Conservation (phyloP, 2,888 invertebrate genomes). For the Eilema depressum region DNA sequence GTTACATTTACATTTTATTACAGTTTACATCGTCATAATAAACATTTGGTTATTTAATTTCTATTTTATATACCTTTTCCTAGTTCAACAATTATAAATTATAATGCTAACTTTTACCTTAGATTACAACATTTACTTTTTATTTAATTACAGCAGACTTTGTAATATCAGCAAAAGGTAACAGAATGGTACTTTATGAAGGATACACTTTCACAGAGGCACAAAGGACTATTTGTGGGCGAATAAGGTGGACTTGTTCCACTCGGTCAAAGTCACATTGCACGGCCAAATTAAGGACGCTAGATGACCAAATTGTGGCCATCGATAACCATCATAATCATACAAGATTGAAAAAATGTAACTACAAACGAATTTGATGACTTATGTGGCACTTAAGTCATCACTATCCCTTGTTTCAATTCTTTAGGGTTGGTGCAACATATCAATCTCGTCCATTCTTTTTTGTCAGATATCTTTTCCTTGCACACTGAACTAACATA, state of each 20-base stretch:
- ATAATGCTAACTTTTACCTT: too few relatives aligned
- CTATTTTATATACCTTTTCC: background rate
- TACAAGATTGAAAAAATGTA: background rate
- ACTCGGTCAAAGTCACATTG: constrained; percentile 28
- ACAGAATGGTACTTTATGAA: constrained; percentile 37
- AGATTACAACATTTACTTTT: background rate
- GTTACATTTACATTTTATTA: background rate
- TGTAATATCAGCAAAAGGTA: constrained; percentile 41
- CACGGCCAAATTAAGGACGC: constrained; percentile 36
- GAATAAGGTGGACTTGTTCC: constrained; percentile 40
- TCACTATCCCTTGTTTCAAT: too few relatives aligned
- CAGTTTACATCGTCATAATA: background rate
- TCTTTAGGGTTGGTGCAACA: too few relatives aligned
- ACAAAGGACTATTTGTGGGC: constrained; percentile 3
- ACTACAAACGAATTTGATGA: too few relatives aligned
- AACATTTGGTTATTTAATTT: background rate
- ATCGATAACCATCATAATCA: background rate
- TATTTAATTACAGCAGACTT: constrained; percentile 29
- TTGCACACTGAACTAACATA: too few relatives aligned
- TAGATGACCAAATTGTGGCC: constrained; percentile 5
- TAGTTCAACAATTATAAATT: too few relatives aligned
- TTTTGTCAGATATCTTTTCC: too few relatives aligned
- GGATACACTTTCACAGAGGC: constrained; percentile 38
- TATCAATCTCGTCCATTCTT: too few relatives aligned
- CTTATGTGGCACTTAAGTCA: too few relatives aligned